Percentiles rank a stretch among this genome's conserved stretches.
Evolutionary conservation across 2,113 vertebrate genomes (phyloP).

Genomic region (Lepisosteus osseus): DNA sequence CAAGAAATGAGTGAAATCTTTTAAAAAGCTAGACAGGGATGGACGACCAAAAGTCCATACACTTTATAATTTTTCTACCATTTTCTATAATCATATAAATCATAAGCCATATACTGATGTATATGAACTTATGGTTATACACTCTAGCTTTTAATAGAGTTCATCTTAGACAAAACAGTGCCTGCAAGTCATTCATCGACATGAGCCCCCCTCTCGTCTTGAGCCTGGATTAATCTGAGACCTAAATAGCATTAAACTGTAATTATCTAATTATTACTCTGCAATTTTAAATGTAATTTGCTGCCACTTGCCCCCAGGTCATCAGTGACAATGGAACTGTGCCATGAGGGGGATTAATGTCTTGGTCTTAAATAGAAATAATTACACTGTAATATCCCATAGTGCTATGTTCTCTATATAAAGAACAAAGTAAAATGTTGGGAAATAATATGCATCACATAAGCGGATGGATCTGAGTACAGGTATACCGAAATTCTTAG

Average conservation of each 20-base stretch:
- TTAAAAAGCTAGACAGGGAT: no score
- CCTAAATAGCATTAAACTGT: slow-evolving; percentile 33
- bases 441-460: no score
- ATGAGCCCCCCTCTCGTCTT: neutral
- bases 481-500: no score
- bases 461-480: no score
- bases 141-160: no score
- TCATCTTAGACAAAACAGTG: no score
- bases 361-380: slow-evolving; percentile 24
- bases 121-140: no score
- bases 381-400: slow-evolving; percentile 21
- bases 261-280: slow-evolving; percentile 28
- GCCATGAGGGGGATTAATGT: slow-evolving; percentile 28
- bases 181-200: slow-evolving; percentile 2
- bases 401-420: neutral
- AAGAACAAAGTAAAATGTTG: neutral
- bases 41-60: no score
- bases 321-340: slow-evolving; percentile 18
- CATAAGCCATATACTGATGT: no score
- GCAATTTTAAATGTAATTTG: slow-evolving; percentile 26
- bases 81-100: no score
- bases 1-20: no score
- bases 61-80: no score
- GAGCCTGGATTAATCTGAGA: slow-evolving; percentile 30
- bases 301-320: slow-evolving; percentile 31